Evolutionary conservation across 2,888 invertebrate genomes (phyloP).

Genomic region (Aproaerema taeniolella): DNA sequence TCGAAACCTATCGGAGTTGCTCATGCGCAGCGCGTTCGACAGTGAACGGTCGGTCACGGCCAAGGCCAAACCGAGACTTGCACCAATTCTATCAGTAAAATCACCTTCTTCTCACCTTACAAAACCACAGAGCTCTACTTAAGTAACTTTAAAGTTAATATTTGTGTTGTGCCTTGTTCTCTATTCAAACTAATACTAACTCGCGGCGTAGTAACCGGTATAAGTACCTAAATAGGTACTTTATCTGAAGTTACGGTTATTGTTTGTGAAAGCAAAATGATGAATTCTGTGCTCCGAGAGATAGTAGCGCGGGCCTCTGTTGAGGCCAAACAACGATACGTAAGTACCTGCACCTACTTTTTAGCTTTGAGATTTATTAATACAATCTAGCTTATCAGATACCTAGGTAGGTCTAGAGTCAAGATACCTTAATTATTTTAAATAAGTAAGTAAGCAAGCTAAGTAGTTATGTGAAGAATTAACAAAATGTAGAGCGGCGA

Average conservation of each 20-base stretch:
- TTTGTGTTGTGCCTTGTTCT: slow-evolving; percentile 15
- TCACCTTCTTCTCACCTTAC: slow-evolving; percentile 29
- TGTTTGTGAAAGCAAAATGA: slow-evolving; percentile 51
- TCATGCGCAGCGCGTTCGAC: slow-evolving; percentile 54
- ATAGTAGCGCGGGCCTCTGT: slow-evolving; percentile 57
- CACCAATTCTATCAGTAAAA: slow-evolving; percentile 29
- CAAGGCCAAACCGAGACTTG: slow-evolving; percentile 58
- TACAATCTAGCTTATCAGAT: background rate
- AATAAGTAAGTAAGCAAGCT: background rate
- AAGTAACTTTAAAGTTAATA: too few relatives aligned
- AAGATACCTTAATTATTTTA: too few relatives aligned
- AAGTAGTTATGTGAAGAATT: too few relatives aligned
- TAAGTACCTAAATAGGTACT: slow-evolving; percentile 14
- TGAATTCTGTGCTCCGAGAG: slow-evolving; percentile 57
- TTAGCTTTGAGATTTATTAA: background rate
- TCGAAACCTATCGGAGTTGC: slow-evolving; percentile 37
- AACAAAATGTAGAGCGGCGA: too few relatives aligned
- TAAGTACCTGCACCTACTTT: slow-evolving; percentile 42
- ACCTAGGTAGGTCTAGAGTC: too few relatives aligned
- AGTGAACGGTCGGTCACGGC: slow-evolving; percentile 71
- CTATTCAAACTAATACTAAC: slow-evolving; percentile 14
- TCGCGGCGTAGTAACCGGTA: slow-evolving; percentile 21
- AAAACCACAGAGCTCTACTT: background rate
- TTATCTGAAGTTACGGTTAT: slow-evolving; percentile 25
- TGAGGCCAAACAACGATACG: slow-evolving; percentile 53